Evolutionary conservation across 2,797 vertebrate genomes (phyloP).

Genomic region (Sebastes goodei): DNA sequence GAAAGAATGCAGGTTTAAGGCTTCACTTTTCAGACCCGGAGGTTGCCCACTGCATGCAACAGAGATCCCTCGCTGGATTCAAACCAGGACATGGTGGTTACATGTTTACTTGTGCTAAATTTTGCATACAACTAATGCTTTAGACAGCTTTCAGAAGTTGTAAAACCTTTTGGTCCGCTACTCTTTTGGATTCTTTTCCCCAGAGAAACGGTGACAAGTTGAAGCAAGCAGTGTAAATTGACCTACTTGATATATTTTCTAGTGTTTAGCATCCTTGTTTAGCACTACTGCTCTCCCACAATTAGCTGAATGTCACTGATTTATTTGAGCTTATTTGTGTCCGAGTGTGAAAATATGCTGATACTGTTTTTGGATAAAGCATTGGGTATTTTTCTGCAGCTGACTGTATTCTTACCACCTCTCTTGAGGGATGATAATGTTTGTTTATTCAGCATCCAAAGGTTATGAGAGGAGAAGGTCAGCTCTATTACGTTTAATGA

Average conservation of each 20-base stretch:
- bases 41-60: not conserved
- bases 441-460: constrained; percentile 30
- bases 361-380: not conserved
- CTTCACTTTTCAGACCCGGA: too few species aligned
- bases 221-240: not conserved
- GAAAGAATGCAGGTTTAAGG: too few species aligned
- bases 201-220: not conserved
- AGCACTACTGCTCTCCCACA: not conserved
- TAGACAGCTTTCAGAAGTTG: not conserved
- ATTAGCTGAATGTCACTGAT: not conserved
- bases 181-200: not conserved
- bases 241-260: not conserved
- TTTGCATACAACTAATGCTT: not conserved
- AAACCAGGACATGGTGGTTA: not conserved
- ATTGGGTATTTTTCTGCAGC: not conserved
- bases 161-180: not conserved
- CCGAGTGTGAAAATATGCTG: not conserved
- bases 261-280: not conserved
- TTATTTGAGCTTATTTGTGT: not conserved
- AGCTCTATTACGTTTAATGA: constrained; percentile 25
- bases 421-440: not conserved
- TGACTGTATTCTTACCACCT: not conserved
- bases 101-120: not conserved
- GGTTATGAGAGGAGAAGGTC: constrained; percentile 29
- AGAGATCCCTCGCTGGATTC: not conserved